Percentiles rank a stretch among this genome's conserved stretches.
Evolutionary conservation across 2,797 vertebrate genomes (phyloP).

Genomic region (Sternarchorhynchus goeldii): DNA sequence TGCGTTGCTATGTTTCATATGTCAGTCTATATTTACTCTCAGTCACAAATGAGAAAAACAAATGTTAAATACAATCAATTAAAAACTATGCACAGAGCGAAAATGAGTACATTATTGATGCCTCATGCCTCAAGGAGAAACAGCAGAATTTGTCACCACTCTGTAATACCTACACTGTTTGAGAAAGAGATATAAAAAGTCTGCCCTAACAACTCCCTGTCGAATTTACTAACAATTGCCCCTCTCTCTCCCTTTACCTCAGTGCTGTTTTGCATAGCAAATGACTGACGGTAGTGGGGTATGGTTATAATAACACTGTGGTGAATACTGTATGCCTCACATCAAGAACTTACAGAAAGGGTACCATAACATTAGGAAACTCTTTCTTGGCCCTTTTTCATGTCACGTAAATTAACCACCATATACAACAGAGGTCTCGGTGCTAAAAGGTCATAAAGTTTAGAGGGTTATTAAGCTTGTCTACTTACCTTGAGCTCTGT

Average conservation of each 20-base stretch:
- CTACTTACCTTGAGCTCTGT: constrained; percentile 58
- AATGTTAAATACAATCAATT: no score
- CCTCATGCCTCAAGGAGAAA: constrained; percentile 2
- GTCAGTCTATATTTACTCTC: no score
- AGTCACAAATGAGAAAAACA: no score
- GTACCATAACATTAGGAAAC: constrained; percentile 65
- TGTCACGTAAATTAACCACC: constrained; percentile 66
- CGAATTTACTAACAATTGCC: constrained; percentile 39
- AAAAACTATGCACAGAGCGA: background rate
- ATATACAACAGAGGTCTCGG: constrained; percentile 72
- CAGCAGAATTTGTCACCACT: constrained; percentile 5
- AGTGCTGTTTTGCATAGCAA: constrained; percentile 27
- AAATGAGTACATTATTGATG: constrained; percentile 17
- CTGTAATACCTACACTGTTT: constrained; percentile 24
- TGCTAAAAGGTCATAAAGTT: constrained; percentile 79
- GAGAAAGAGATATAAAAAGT: constrained; percentile 25
- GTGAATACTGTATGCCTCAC: constrained; percentile 23
- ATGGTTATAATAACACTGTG: constrained; percentile 20
- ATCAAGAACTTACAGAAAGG: no score
- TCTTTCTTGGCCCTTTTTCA: constrained; percentile 53
- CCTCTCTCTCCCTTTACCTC: constrained; percentile 15
- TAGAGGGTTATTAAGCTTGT: constrained; percentile 69
- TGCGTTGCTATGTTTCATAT: no score
- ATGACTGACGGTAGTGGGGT: constrained; percentile 29
- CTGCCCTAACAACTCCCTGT: constrained; percentile 17